phyloP scores from a whole-genome alignment of 2,797 vertebrate species.

The Leptodactylus fallax region DNA sequence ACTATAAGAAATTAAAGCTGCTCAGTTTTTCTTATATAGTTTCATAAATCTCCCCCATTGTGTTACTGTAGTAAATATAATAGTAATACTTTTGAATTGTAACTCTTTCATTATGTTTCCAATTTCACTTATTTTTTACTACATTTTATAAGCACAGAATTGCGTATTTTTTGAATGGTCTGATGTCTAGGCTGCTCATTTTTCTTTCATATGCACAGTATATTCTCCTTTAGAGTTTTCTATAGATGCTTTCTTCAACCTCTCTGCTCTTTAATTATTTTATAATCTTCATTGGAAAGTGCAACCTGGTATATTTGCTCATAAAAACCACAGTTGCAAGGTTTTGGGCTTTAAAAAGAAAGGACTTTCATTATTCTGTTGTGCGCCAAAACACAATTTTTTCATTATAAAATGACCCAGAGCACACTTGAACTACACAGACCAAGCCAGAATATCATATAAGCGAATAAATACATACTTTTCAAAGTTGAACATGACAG shows the following conservation, averaged over 20 bases:
- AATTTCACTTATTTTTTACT: background rate
- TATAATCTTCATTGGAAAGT: background rate
- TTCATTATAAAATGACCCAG: conserved; percentile 52
- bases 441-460: background rate
- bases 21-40: too few species aligned
- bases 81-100: background rate
- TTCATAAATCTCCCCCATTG: too few species aligned
- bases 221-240: conserved; percentile 2
- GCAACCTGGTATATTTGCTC: conserved; percentile 6
- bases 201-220: background rate
- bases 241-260: background rate
- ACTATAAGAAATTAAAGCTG: too few species aligned
- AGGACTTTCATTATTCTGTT: conserved; percentile 41
- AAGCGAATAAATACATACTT: conserved; percentile 37
- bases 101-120: background rate
- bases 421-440: conserved; percentile 25
- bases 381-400: conserved; percentile 35
- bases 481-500: conserved; percentile 4
- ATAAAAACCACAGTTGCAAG: conserved; percentile 30
- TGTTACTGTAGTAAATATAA: too few species aligned
- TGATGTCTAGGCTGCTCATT: background rate
- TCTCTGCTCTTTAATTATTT: background rate
- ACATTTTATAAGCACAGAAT: background rate
- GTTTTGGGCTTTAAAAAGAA: conserved; percentile 30
- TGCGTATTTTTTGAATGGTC: background rate